These are phyloP conservation scores for Patella caerulea DNA, from an alignment of 2,888 invertebrate species.

Conservation along the genomic window DNA sequence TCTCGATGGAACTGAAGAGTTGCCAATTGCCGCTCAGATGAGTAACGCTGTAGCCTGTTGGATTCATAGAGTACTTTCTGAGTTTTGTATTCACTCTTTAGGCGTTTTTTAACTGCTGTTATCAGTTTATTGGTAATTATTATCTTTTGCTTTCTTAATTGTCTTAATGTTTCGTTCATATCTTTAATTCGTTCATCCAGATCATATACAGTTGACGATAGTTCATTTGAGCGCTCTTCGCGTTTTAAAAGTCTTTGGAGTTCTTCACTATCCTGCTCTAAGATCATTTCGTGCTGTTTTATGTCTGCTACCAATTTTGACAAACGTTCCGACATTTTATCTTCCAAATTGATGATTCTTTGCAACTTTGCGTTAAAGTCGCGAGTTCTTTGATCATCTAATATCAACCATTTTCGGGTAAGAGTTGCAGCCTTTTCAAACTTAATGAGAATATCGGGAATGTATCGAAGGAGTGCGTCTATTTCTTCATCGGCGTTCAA, in stretches of 20 bases:
- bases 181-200: slow-evolving; percentile 40
- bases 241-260: slow-evolving; percentile 51
- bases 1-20: slow-evolving; percentile 49
- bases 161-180: slow-evolving; percentile 38
- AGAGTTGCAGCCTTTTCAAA: slow-evolving; percentile 58
- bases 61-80: slow-evolving; percentile 50
- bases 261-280: slow-evolving; percentile 49
- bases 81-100: slow-evolving; percentile 40
- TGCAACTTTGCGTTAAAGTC: slow-evolving; percentile 52
- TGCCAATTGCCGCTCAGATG: slow-evolving; percentile 51
- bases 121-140: slow-evolving; percentile 43
- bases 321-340: slow-evolving; percentile 46
- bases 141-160: slow-evolving; percentile 44
- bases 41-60: slow-evolving; percentile 55
- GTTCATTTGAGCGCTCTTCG: slow-evolving; percentile 51
- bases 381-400: slow-evolving; percentile 57
- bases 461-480: slow-evolving; percentile 47
- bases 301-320: slow-evolving; percentile 48
- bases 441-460: slow-evolving; percentile 60
- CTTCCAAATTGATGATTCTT: slow-evolving; percentile 49
- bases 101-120: slow-evolving; percentile 38
- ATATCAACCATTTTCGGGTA: slow-evolving; percentile 53
- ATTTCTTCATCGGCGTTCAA: slow-evolving; percentile 50
- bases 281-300: slow-evolving; percentile 44
- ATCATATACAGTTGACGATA: slow-evolving; percentile 48